Base-by-base conservation (phyloP, 2,797 vertebrate genomes). In the Chrosomus eos region DNA sequence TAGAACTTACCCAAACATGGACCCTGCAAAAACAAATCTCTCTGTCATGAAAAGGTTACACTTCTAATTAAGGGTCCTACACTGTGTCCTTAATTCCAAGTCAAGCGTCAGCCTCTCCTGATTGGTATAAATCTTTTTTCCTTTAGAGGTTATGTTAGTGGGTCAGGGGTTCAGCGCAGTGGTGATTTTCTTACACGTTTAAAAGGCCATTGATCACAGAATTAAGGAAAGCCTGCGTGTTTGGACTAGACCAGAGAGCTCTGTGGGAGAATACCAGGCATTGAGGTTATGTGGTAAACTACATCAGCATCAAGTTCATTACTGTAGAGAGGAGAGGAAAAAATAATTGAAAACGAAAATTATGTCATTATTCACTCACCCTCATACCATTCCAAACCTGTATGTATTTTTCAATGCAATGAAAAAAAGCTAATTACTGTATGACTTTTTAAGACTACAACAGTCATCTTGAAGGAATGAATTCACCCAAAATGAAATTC, bases 1-100 rank as follows among this genome's bases (percentile, higher is more conserved):
- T 87, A 96, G 95, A 94, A 90, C 95, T 95, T 95, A 95, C 89
- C 92, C 82, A 97, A 97, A 97, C 93, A 95, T 72, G 72, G 64
- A 88, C 88, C 88, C 93, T 93, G 94, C 93, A 93, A 94, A 94
- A 95, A 94, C 93, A 93, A 96, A 95, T 94, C 94, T 93, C 93
- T 92, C 89, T 95, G 93, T 94, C 92, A 94, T 92, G 93, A 90
- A 79, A 92, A 93, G 95, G 95, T 95, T 95, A 95, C 86, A 92
- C 81, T 87, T 91, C 92, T 91, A 94, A 91, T 95, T 94, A 96
- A 90, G 87, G 94, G 91, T 93, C 91, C 86, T 88, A 91, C 90
- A 90, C 88, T 93, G 84, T 88, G 88, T 94, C 92, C 94, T 87
- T 90, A 87, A 91, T 94, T 93, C 91, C 87, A 92, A 95, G 92